A percentile compares a stretch with the other conserved stretches of the same genome.
Conservation (phyloP, 2,797 vertebrate genomes). For the Diglossa cyanea region DNA sequence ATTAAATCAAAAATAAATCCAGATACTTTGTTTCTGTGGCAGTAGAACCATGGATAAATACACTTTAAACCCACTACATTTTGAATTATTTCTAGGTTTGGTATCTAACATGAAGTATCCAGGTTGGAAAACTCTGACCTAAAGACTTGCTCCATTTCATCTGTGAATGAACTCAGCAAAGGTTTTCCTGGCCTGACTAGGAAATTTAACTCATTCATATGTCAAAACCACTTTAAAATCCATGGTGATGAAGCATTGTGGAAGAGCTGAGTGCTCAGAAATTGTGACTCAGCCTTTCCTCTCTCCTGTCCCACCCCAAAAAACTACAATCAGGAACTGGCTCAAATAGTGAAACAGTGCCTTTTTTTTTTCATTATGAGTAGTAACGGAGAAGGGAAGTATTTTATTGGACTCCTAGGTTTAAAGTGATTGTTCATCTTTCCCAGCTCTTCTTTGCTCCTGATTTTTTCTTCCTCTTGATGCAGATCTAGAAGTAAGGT, state of each 20-base stretch:
- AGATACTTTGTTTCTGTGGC: background rate
- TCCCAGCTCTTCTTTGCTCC: background rate
- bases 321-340: background rate
- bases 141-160: constrained; percentile 37
- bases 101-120: background rate
- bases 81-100: background rate
- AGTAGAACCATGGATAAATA: background rate
- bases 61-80: background rate
- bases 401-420: background rate
- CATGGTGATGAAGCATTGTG: background rate
- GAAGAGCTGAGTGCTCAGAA: constrained; percentile 36
- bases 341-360: background rate
- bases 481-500: background rate
- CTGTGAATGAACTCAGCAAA: constrained; percentile 34
- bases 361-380: background rate
- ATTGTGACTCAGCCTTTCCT: constrained; percentile 43
- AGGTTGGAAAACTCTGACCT: constrained; percentile 40
- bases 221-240: background rate
- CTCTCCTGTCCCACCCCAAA: background rate
- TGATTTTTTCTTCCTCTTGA: background rate
- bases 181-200: constrained; percentile 35
- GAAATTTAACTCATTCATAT: constrained; percentile 52
- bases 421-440: background rate
- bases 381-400: background rate
- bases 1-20: background rate